Conservation (phyloP, 2,797 vertebrate genomes). For the Labroides dimidiatus region DNA sequence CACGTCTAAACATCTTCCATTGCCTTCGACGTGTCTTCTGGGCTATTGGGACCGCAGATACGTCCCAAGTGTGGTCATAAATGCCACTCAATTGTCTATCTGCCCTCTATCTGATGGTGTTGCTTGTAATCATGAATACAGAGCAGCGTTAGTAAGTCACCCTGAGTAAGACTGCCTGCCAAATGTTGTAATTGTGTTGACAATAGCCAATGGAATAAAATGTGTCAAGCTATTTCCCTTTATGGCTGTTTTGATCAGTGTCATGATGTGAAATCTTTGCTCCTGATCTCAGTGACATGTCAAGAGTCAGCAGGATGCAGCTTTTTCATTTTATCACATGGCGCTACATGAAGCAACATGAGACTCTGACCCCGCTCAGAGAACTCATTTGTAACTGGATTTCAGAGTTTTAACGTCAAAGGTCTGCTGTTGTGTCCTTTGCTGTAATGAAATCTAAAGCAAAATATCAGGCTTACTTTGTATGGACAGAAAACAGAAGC, state of each 20-base stretch:
- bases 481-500: conserved; percentile 3
- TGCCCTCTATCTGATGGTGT: conserved; percentile 7
- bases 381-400: conserved; percentile 24
- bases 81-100: conserved; percentile 26
- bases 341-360: neutral
- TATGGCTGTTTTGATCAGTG: conserved; percentile 30
- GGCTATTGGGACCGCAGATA: conserved; percentile 19
- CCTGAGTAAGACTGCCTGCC: conserved; percentile 18
- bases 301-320: conserved; percentile 23
- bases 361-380: neutral
- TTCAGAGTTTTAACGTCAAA: conserved; percentile 29
- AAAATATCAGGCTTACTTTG: conserved; percentile 10
- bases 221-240: conserved; percentile 13
- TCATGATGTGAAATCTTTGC: conserved; percentile 29
- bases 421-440: conserved; percentile 10
- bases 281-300: conserved; percentile 24
- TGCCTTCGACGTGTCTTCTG: neutral
- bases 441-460: conserved; percentile 23
- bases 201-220: conserved; percentile 33
- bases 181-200: conserved; percentile 36
- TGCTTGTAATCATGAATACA: conserved; percentile 32
- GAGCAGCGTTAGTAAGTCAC: conserved; percentile 30
- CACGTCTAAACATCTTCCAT: conserved; percentile 1
- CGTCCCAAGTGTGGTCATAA: conserved; percentile 18
- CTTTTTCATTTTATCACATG: conserved; percentile 13